Conservation (phyloP, 2,797 vertebrate species). For the Lerista edwardsae region DNA sequence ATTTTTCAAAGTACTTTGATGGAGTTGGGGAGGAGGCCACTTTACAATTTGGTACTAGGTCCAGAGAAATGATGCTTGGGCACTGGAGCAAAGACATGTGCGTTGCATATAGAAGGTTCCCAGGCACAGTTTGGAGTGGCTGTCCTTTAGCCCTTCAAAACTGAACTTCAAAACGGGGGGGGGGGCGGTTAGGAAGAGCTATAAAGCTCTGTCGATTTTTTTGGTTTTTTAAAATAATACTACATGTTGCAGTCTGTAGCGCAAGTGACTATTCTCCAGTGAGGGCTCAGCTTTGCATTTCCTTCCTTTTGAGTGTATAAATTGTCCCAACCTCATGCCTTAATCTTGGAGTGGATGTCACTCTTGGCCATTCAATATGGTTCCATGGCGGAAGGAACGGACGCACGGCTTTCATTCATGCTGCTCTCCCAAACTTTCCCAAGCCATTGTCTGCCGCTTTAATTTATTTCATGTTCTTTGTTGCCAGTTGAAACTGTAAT, state of each 20-base stretch:
- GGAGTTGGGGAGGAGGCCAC: too few relatives aligned
- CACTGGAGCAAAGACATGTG: too few relatives aligned
- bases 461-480: slow-evolving; percentile 52
- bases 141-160: not conserved
- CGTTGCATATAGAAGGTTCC: too few relatives aligned
- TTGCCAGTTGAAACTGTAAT: slow-evolving; percentile 41
- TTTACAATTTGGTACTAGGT: too few relatives aligned
- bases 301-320: not conserved
- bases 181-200: too few relatives aligned
- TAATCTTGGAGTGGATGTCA: not conserved
- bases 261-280: not conserved
- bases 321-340: not conserved
- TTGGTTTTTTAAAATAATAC: too few relatives aligned
- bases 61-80: too few relatives aligned
- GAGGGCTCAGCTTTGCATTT: not conserved
- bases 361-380: not conserved
- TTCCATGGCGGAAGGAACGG: slow-evolving; percentile 56
- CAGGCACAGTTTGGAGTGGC: too few relatives aligned
- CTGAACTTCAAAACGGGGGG: too few relatives aligned
- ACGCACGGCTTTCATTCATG: slow-evolving; percentile 59
- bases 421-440: slow-evolving; percentile 54
- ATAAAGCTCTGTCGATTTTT: not conserved
- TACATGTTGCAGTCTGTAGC: not conserved
- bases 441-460: slow-evolving; percentile 40
- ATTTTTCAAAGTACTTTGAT: too few relatives aligned